Evolutionary conservation across 2,888 invertebrate species (phyloP), one percentile per base, ranked within the genome.

Genomic region (Amphipoea lucens): DNA sequence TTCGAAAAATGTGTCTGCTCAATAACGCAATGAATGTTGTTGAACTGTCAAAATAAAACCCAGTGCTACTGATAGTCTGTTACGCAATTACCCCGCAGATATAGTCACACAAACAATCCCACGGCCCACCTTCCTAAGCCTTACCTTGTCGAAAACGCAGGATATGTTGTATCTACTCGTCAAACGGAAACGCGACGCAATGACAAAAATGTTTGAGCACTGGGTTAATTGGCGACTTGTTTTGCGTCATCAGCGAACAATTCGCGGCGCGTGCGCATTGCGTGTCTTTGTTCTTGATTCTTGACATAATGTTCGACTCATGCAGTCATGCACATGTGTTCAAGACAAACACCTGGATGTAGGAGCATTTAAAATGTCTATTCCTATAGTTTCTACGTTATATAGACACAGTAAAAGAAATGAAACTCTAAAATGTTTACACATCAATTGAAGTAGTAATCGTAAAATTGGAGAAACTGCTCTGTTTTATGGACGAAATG

Each of bases 261-360:
- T 85, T 81, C 69, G 76, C 75, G 75, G 75, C 80, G 82, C 82
- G 80, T 76, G 80, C 82, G 78, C 69, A 36, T 63, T 84, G 87
- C 84, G 78, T 84, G 79, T 81, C 88, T 89, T 89, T 89, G 90
- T 89, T 87, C 82, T 72, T 67, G 78, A 81, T 81, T 84, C 80
- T 76, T 79, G 82, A 83, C 89, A 87, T 83, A 84, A 83, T 60
- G 82, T 71, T 74, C 72, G 68, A 77, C 68, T 77, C 74, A 72
- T 71, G 75, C 84, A 77, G 60, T 74, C 83, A 76, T 67, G 76
- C 82, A 74, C 54, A 69, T 82, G 65, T 75, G 62, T 78, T 68
- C 45, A 73, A 74, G 51, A 74, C 63, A 72, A 42, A 74, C 81
- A 86, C 76, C 82, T 88, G 78, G 76, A 68, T 68, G 65, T 36